phyloP scores from a whole-genome alignment of 2,113 vertebrate species.

The Vireo altiloquus region DNA sequence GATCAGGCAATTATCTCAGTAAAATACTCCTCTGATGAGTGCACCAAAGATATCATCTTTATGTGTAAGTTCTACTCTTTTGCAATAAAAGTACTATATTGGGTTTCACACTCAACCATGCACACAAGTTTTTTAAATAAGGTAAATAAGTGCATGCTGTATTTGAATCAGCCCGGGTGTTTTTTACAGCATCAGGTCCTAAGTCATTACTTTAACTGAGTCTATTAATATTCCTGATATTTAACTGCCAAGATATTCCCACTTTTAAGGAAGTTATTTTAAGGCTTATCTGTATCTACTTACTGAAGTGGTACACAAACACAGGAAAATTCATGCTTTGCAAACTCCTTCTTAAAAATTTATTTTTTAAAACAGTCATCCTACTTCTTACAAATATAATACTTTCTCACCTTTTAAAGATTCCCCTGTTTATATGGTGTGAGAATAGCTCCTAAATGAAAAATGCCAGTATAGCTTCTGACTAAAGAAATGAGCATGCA shows the following conservation, averaged over 20 bases:
- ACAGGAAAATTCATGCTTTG: background rate
- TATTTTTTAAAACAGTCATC: background rate
- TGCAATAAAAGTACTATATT: background rate
- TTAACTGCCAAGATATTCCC: background rate
- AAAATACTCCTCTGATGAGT: background rate
- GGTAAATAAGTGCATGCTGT: background rate
- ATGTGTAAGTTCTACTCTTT: background rate
- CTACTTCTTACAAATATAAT: background rate
- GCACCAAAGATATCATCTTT: background rate
- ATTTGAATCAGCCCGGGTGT: background rate
- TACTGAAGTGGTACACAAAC: background rate
- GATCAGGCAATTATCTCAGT: background rate
- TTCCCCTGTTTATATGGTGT: background rate
- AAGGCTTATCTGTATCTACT: background rate
- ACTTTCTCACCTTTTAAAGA: background rate
- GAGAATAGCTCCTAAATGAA: background rate
- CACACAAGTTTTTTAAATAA: background rate
- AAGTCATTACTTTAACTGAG: background rate
- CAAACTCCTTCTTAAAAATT: background rate
- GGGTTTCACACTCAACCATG: background rate
- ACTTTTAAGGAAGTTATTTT: slow-evolving; percentile 1
- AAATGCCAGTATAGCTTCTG: background rate
- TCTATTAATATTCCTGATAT: background rate
- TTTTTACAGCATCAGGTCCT: background rate
- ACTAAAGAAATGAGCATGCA: background rate